Base-by-base conservation (phyloP, 2,888 invertebrate species). In the Ophion slaviceki region DNA sequence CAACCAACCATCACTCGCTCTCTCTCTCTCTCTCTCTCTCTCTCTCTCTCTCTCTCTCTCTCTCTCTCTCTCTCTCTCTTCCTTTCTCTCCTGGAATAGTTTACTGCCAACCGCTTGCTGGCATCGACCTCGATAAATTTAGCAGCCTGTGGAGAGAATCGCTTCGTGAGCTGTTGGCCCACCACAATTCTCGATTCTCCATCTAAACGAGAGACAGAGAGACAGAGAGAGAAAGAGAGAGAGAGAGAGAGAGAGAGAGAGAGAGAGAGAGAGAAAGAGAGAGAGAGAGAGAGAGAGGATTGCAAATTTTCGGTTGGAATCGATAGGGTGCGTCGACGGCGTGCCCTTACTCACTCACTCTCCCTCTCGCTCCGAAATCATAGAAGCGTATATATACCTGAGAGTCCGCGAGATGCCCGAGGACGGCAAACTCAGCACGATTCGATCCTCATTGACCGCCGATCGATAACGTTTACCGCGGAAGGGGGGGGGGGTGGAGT, bases 161-260 rank as follows among this genome's bases (percentile, higher is more conserved):
- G 72, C 79, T 59, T 74, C 80, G 83, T 76, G 80, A 84, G 80
- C 88, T 86, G 87, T 89, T 86, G 80, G 80, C 8, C 66, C 86
- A 81, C 81, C 61, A 82, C 82, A 87, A 85, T 72, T 86, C 88
- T 87, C 86, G 85, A 88, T 90, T 88, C 88, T 88, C 86, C 86
- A 82, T 53, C 74, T 81, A 74, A 66, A 28, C 59, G 36, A 32
- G 64, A 53, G 59, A 88, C 82, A 88, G 87, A 72, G 86, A 87
- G 11, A 53, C 6, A 17, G 45, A 28, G 32, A 32, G 64, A 53
- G 59, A 88, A 81, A 88, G 87, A 72, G 86, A 87, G 11, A 53
- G 14, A 17, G 45, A 28, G 67, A 59, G 53, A 88, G 83, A 88
- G 87, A 87, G 87, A 82, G 57, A n/a, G n/a, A n/a, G 36, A 32